Evolutionary conservation across 2,888 invertebrate genomes (phyloP), one percentile per base, ranked within the genome.

Genomic region (Troides helena): DNA sequence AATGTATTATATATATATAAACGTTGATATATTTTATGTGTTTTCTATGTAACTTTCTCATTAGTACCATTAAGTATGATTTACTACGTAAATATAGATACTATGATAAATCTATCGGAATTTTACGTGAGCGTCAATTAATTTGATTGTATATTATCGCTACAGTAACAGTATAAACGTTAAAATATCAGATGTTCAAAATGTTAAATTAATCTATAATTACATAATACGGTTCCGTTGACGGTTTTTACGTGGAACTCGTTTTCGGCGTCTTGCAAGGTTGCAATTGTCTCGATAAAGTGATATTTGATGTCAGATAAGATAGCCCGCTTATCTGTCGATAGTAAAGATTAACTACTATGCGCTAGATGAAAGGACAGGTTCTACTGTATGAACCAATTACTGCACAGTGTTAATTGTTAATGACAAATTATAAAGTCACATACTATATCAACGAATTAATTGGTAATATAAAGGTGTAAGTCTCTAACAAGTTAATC

Each of bases 271-370:
- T 85, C 82, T 67, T 68, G 81, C 86, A 80, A 85, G 82, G 83
- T 81, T 83, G 74, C 76, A 76, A 76, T 74, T 76, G 72, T 73
- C 70, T 67, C 78, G 87, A 89, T 89, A 85, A 46, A 84, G 75
- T 78, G 85, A 78, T 78, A 77, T 76, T 74, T 74, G 72, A 74
- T 77, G 77, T 79, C 72, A 80, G 90, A 91, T 90, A 79, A 89
- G 89, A 89, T 89, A 67, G 23, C 78, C 23, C 60, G 75, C 46
- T 80, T 91, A 91, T 90, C 88, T 78, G 75, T 81, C 85, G 86
- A 90, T 90, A 84, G 81, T 80, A 74, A 80, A 87, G 89, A 90
- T 90, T 87, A 91, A 89, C 90, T 92, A 91, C 92, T 86, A 90
- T 89, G 87, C 88, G 85, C 78, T 78, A 79, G 81, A 81, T 82